These are phyloP conservation scores for Argya squamiceps DNA, from an alignment of 2,797 vertebrate species.

Conservation along the genomic window DNA sequence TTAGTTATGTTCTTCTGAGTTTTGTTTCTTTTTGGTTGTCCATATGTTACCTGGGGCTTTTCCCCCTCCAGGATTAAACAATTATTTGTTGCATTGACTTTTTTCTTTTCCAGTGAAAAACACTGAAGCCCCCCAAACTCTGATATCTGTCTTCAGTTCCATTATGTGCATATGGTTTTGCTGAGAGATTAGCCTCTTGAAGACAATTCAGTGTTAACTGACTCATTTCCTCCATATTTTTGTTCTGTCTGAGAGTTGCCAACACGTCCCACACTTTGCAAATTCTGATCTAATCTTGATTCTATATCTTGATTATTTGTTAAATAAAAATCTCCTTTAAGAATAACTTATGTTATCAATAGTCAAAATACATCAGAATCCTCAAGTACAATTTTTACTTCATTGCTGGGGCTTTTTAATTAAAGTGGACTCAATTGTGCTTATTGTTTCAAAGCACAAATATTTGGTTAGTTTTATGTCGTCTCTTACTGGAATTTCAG, in stretches of 20 bases:
- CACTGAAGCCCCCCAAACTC: not conserved
- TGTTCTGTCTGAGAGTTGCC: not conserved
- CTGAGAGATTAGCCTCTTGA: not conserved
- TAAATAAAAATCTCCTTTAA: not conserved
- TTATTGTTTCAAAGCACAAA: not conserved
- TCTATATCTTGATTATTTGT: not conserved
- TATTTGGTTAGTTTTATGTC: not conserved
- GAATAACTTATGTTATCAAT: not conserved
- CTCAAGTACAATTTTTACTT: not conserved
- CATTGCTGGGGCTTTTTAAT: not conserved
- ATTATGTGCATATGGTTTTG: not conserved
- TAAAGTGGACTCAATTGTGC: not conserved
- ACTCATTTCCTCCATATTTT: not conserved
- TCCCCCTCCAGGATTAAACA: not conserved
- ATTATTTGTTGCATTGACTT: not conserved
- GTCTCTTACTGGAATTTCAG: not conserved
- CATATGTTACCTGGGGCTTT: not conserved
- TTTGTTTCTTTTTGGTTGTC: not conserved
- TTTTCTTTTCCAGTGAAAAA: not conserved
- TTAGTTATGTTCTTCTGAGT: not conserved
- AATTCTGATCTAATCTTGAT: constrained; percentile 1
- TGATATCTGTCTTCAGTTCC: not conserved
- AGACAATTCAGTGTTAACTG: not conserved
- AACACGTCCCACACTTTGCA: not conserved
- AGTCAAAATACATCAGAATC: not conserved